phyloP scores from a whole-genome alignment of 2,888 invertebrate genomes.

The Plebejus melissa region DNA sequence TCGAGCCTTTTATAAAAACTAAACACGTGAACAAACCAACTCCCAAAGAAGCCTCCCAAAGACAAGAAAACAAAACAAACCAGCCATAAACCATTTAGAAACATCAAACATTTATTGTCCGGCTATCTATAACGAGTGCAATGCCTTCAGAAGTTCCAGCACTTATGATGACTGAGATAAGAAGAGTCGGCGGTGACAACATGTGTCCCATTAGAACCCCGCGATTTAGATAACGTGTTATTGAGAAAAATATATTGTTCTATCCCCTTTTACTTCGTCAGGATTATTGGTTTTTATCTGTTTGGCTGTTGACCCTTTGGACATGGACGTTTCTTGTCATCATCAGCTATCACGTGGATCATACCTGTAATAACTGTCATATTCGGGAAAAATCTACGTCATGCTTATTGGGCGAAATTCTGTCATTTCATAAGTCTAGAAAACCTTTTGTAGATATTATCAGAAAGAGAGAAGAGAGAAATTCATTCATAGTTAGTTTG shows the following conservation, averaged over 20 bases:
- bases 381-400: too few relatives aligned
- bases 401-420: too few relatives aligned
- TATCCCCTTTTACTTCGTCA: slow-evolving; percentile 4
- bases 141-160: slow-evolving; percentile 1
- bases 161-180: slow-evolving; percentile 11
- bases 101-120: slow-evolving; percentile 4
- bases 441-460: too few relatives aligned
- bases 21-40: too few relatives aligned
- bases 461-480: too few relatives aligned
- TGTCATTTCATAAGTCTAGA: too few relatives aligned
- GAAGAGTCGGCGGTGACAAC: background rate
- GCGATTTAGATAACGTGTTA: background rate
- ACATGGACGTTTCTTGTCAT: background rate
- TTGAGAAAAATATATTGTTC: slow-evolving; percentile 10
- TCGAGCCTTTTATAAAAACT: too few relatives aligned
- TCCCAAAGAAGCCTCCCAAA: too few relatives aligned
- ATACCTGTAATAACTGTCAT: too few relatives aligned
- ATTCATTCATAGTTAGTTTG: too few relatives aligned
- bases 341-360: background rate
- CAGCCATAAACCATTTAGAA: background rate
- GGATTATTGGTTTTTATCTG: slow-evolving; percentile 7
- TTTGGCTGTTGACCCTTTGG: background rate
- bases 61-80: slow-evolving; percentile 12
- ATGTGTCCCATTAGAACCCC: slow-evolving; percentile 3
- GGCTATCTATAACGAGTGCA: background rate